Evolutionary conservation across 2,888 invertebrate genomes (phyloP).

Genomic region (Drosophila mayaguana): DNA sequence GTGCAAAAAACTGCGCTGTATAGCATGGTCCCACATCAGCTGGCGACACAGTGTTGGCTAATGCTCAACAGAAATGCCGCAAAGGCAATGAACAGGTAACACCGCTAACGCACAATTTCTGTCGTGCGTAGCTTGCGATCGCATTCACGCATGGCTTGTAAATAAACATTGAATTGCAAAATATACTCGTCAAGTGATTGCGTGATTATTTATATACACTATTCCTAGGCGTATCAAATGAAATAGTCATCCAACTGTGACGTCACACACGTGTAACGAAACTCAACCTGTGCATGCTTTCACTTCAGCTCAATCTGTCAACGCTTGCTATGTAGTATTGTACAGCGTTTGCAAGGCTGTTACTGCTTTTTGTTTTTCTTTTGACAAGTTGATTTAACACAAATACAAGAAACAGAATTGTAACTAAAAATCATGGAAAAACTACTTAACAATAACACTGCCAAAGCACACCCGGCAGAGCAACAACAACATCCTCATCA

Average conservation of each 20-base stretch:
- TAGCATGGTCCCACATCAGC: slow-evolving; percentile 46
- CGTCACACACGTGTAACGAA: neutral
- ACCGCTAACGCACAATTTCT: neutral
- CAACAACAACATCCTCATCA: slow-evolving; percentile 25
- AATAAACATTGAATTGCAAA: too few species aligned
- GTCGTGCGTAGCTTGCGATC: neutral
- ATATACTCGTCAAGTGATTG: neutral
- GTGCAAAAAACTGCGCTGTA: slow-evolving; percentile 53
- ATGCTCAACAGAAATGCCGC: neutral
- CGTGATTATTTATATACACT: neutral
- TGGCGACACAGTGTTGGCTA: slow-evolving; percentile 39
- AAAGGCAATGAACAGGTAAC: slow-evolving; percentile 6
- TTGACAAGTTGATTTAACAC: slow-evolving; percentile 15
- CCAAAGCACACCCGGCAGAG: slow-evolving; percentile 37
- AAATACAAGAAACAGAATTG: slow-evolving; percentile 7
- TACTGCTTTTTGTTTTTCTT: slow-evolving; percentile 36
- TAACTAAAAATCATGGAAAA: slow-evolving; percentile 46
- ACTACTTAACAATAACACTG: slow-evolving; percentile 41
- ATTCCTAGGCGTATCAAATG: neutral
- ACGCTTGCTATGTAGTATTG: slow-evolving; percentile 4
- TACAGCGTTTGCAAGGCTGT: slow-evolving; percentile 34
- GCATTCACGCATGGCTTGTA: neutral
- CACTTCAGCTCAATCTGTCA: neutral
- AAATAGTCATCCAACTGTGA: neutral
- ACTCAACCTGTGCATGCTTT: neutral